Base-by-base conservation (phyloP, 2,797 vertebrate species). In the Loriculus beryllinus region DNA sequence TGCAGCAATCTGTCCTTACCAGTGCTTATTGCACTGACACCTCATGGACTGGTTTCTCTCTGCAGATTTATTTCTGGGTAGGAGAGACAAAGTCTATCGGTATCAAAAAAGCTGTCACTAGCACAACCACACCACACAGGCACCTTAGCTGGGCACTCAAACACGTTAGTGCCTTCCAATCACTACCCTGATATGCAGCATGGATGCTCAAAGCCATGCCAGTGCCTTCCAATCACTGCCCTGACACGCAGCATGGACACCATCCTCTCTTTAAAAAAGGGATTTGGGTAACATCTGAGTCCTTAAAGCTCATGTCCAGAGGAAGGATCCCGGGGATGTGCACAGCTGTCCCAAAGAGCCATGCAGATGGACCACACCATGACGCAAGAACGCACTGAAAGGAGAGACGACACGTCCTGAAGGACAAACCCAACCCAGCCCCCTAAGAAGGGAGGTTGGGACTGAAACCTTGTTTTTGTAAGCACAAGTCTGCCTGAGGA, bases 121-220 rank as follows among this genome's bases (percentile, higher is more conserved):
- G 33, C 21, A 69, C 17, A 77, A 59, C 18, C 6, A 77, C 39
- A 42, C 26, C 48, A 22, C 14, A 33, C 12, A 28, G 31, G 22
- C 12, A 47, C 18, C 29, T 71, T 19, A 68, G 52, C 69, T 51
- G 39, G 52, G 15, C 37, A 20, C 40, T 65, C 37, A 57, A 52
- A 79, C 14, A 83, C 1, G 0, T 5, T 29, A 78, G 31, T 35
- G 81, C 49, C 47, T 56, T 84, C 23, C 33, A 42, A 5, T 6
- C 2, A 1, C 45, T 72, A 31, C 17, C 28, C 10, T 2, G 7
- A 57, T 0, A 0, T 0, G 1, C 47, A 79, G 10, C n/a, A 42
- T 0, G 4, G 62, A 62, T 7, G 19, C 19, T n/a, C 31, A n/a
- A 54, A 54, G 31, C 19, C 51, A 83, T 1, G 1, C 6, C 29